Base-by-base conservation (phyloP, 2,888 invertebrate genomes). In the Euzophera pinguis region DNA sequence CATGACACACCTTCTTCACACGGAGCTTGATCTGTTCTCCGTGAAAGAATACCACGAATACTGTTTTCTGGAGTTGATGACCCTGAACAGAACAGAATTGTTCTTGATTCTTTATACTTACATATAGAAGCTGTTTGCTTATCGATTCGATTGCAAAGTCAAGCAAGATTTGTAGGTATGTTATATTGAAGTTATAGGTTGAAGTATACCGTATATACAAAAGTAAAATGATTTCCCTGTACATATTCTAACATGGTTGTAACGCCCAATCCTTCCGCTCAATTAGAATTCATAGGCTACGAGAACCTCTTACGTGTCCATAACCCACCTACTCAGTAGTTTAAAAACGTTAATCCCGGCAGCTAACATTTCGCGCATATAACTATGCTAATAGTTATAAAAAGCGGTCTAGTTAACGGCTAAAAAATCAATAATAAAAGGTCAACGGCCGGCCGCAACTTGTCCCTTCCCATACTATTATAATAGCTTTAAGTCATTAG, bases 1-100 rank as follows among this genome's bases (percentile, higher is more conserved):
- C 95, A 67, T 94, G 93, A 82, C 95, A 95, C 29, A 95, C 94
- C 75, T 95, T 95, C 80, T 94, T 94, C 14, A 95, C 94, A 53
- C 94, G 90, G 2, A 92, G 81, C 73, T 94, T 94, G 59, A 95
- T 91, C 70, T 95, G 94, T 56, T 95, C 95, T 3, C 95, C 95
- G 91, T 95, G 92, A 75, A 91, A 92, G 81, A 92, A 92, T 9
- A 91, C 91, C 22, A 92, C 91, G 79, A 95, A 95, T 13, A 95
- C 95, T 16, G 92, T 91, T 78, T 95, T 95, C 71, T 91, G 90
- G 3, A 94, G 92, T 56, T 93, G 92, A 62, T 93, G 93, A 56
- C 94, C 94, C 94, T 94, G 76, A 13, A 43, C 60, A 55, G 10
- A 32, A 7, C 7, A 32, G 10, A 32, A 9, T 32, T 7, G 8